phyloP scores from a whole-genome alignment of 2,797 vertebrate genomes.

The Choloepus didactylus region DNA sequence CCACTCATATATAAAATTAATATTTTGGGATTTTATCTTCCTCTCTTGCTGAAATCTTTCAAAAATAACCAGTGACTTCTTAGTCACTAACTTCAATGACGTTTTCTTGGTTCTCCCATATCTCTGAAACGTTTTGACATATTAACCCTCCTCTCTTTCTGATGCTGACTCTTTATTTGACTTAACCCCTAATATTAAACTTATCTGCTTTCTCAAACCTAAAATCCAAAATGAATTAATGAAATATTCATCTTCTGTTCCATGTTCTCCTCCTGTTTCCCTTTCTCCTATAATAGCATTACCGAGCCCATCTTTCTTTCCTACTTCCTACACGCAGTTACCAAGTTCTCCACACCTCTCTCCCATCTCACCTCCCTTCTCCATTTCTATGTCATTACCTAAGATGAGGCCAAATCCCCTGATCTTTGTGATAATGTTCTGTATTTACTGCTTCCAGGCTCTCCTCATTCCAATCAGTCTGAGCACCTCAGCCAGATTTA shows the following conservation, averaged over 20 bases:
- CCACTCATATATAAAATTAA: background rate
- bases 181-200: background rate
- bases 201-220: background rate
- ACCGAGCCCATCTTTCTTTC: background rate
- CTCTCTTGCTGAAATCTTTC: background rate
- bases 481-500: background rate
- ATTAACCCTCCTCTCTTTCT: background rate
- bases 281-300: background rate
- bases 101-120: background rate
- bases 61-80: background rate
- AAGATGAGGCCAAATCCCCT: background rate
- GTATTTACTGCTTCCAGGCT: background rate
- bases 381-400: background rate
- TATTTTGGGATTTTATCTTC: background rate
- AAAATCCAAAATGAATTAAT: background rate
- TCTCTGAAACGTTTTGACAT: background rate
- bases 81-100: background rate
- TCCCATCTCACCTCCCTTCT: background rate
- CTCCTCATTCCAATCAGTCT: background rate
- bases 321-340: background rate
- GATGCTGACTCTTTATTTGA: background rate
- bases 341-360: background rate
- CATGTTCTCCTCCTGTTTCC: background rate
- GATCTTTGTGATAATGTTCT: slow-evolving; percentile 9
- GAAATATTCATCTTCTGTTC: background rate